Evolutionary conservation across 2,113 vertebrate genomes (phyloP).

Genomic region (Tetrax tetrax): DNA sequence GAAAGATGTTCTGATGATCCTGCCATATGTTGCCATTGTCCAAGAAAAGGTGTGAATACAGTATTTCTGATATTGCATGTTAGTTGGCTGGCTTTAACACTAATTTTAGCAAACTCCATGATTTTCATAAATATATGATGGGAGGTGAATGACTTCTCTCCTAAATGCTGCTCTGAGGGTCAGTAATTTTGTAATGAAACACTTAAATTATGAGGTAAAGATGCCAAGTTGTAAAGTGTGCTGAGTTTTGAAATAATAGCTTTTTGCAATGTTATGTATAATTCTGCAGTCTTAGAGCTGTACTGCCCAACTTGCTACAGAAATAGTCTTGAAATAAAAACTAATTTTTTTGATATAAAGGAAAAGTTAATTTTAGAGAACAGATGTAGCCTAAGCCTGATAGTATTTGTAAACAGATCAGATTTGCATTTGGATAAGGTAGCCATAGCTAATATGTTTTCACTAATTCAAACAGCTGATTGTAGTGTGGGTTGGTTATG

Average conservation of each 20-base stretch:
- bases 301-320: background rate
- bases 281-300: background rate
- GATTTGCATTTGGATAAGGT: background rate
- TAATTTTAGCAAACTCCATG: background rate
- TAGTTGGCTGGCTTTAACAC: background rate
- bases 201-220: background rate
- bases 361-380: background rate
- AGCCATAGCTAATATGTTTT: background rate
- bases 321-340: background rate
- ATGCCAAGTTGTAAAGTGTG: background rate
- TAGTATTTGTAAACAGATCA: background rate
- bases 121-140: fast-evolving
- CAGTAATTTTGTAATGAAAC: background rate
- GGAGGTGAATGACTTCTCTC: background rate
- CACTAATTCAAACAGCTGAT: background rate
- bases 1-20: conserved; percentile 90
- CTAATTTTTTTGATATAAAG: fast-evolving
- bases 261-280: background rate
- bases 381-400: background rate
- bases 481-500: background rate
- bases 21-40: conserved; percentile 94
- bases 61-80: background rate
- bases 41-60: conserved; percentile 90
- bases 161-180: background rate
- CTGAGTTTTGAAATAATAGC: background rate